Percentiles rank a stretch among this genome's conserved stretches.
Conservation (phyloP, 2,797 vertebrate species). For the Lagocephalus sceleratus region DNA sequence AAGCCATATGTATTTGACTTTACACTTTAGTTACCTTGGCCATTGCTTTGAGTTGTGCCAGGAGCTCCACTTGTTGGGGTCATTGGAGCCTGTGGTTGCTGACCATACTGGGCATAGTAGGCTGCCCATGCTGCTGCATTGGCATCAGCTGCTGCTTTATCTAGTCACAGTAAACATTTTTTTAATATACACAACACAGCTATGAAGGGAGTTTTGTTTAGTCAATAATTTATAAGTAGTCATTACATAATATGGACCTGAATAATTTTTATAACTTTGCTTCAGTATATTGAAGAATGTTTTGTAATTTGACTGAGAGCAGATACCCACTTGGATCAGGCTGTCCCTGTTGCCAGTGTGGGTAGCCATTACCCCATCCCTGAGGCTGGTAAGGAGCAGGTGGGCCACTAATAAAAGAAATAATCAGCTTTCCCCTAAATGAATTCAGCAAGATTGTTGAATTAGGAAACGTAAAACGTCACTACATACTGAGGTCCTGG, state of each 20-base stretch:
- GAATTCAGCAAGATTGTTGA: not conserved
- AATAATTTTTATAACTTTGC: no score
- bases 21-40: conserved; percentile 84
- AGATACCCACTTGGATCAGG: conserved; percentile 91
- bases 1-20: conserved; percentile 7
- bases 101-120: conserved; percentile 97
- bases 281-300: no score
- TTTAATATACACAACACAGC: not conserved
- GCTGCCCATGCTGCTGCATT: conserved; percentile 99
- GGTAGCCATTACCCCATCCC: conserved; percentile 97
- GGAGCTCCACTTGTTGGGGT: conserved; percentile 89
- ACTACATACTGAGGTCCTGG: conserved; percentile 94
- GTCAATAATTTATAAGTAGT: no score
- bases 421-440: not conserved
- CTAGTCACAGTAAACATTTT: conserved; percentile 62
- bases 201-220: not conserved
- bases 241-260: no score
- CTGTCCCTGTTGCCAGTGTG: conserved; percentile 96
- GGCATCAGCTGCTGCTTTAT: conserved; percentile 95
- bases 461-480: rapidly evolving
- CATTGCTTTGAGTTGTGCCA: conserved; percentile 89
- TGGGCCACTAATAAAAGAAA: conserved; percentile 77
- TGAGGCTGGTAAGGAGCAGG: conserved; percentile 96
- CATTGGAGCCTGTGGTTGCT: conserved; percentile 95
- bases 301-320: no score